Evolutionary conservation across 37 sponge, comb jelly and placozoan species (phyloP).

Genomic region (Cliona cf. orientalis): DNA sequence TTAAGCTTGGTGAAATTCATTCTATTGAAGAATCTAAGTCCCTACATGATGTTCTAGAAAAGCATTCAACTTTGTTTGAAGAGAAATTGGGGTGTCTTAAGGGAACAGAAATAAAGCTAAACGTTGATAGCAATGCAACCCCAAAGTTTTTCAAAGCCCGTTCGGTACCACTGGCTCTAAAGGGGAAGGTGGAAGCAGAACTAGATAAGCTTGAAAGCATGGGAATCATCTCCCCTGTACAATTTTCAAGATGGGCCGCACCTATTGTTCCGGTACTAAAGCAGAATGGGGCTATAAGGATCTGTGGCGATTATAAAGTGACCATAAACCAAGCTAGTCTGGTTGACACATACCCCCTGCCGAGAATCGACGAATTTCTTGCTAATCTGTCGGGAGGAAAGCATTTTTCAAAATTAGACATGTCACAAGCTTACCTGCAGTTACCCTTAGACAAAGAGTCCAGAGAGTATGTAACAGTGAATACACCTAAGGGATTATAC

Average conservation of each 20-base stretch:
- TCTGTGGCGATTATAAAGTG: slow-evolving; percentile 67
- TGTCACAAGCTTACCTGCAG: slow-evolving; percentile 58
- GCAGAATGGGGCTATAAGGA: slow-evolving; percentile 28
- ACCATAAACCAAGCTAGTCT: slow-evolving; percentile 52
- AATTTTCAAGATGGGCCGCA: slow-evolving; percentile 55
- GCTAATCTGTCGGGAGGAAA: slow-evolving; percentile 47
- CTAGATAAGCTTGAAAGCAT: slow-evolving; percentile 18
- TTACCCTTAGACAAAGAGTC: slow-evolving; percentile 36
- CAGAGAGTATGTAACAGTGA: slow-evolving; percentile 31
- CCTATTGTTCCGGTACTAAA: slow-evolving; percentile 62
- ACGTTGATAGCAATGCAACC: slow-evolving; percentile 5
- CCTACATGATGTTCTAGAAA: slow-evolving; percentile 2
- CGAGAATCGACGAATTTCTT: slow-evolving; percentile 38
- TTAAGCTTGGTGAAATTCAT: slow-evolving; percentile 1
- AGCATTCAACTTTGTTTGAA: slow-evolving; percentile 32
- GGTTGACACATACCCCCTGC: slow-evolving; percentile 52
- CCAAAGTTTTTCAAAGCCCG: slow-evolving; percentile 40
- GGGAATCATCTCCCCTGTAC: slow-evolving; percentile 44
- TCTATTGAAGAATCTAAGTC: not conserved
- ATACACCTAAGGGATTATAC: slow-evolving; percentile 62
- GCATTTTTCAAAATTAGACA: slow-evolving; percentile 56
- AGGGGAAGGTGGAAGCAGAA: slow-evolving; percentile 32
- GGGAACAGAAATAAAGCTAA: slow-evolving; percentile 15
- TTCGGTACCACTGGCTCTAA: slow-evolving; percentile 27
- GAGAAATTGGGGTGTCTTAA: slow-evolving; percentile 20